Base-by-base conservation (phyloP, 2,113 vertebrate species). In the Psittacula cyanocephala region DNA sequence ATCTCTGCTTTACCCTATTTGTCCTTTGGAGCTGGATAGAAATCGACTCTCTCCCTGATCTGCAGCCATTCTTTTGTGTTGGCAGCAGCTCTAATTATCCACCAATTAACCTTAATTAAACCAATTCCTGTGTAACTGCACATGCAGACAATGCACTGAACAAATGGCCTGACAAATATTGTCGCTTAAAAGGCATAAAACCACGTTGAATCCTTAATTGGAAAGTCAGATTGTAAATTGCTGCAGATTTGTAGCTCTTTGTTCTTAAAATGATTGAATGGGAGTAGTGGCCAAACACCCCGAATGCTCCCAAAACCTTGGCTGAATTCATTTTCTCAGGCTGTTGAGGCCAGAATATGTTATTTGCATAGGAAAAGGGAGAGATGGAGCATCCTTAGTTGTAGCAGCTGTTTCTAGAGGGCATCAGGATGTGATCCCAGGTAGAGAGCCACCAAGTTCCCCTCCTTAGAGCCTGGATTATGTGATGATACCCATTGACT, bases 31-130 rank as follows among this genome's bases (percentile, higher is more conserved):
- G 62, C 59, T 88, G 94, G 85, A 87, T 59, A 74, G 60, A 75
- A 95, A 95, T 81, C 10, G 27, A 95, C 81, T 93, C 91, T 88
- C 46, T 71, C 67, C 47, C 84, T 89, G 86, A 59, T 96, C 96
- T 93, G 88, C 80, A 91, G 95, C 83, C 93, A 90, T 96, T 96
- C 85, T 94, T 98, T 88, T 92, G 63, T 89, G 94, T 77, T 93
- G 93, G 92, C 91, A 95, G 44, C 14, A 23, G 55, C 74, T 97
- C 93, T 96, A 97, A 98, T 97, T 97, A 97, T 94, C 84, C 81
- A 94, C 87, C 95, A 97, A 96, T 97, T 98, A 98, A 98, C 97
- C 96, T 98, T 98, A 98, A 98, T 98, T 97, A 97, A 98, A 96
- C 95, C 81, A 93, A 90, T 97, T 97, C 96, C 95, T 92, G 70